These are phyloP conservation scores for Halictus quadricinctus DNA, from an alignment of 2,888 invertebrate species.

Conservation along the genomic window DNA sequence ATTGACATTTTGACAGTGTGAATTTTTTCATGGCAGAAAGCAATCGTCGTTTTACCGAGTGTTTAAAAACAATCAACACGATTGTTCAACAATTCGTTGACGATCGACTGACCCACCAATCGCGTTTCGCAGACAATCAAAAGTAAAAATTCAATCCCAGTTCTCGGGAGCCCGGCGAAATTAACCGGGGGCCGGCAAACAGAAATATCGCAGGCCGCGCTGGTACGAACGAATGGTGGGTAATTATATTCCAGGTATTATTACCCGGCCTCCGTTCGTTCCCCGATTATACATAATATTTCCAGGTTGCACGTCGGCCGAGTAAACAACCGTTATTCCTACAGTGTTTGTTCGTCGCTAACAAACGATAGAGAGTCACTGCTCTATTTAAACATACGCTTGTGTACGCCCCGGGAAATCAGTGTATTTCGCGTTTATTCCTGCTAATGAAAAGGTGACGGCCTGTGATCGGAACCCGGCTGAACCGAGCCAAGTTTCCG, in stretches of 20 bases:
- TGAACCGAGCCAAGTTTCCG: constrained; percentile 4
- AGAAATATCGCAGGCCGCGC: constrained; percentile 23
- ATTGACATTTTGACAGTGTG: too few relatives aligned
- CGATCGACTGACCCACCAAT: background rate
- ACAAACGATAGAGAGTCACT: constrained; percentile 24
- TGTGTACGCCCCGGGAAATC: background rate
- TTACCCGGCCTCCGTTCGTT: constrained; percentile 29
- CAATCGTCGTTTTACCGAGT: too few relatives aligned
- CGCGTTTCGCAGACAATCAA: background rate
- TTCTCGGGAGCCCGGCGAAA: background rate
- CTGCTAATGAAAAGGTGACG: constrained; percentile 3
- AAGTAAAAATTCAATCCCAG: background rate
- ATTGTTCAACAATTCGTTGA: too few relatives aligned
- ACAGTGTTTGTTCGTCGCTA: constrained; percentile 25
- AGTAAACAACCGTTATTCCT: constrained; percentile 37
- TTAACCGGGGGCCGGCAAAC: constrained; percentile 44
- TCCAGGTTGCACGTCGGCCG: constrained; percentile 31
- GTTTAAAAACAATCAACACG: too few relatives aligned
- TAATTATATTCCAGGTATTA: constrained; percentile 39
- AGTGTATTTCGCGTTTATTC: background rate
- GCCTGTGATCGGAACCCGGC: background rate
- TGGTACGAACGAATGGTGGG: constrained; percentile 20
- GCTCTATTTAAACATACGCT: background rate
- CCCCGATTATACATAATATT: constrained; percentile 14
- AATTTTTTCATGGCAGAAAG: too few relatives aligned